Base-by-base conservation (phyloP, 1,140 invertebrate genomes). In the Archegozetes longisetosus region DNA sequence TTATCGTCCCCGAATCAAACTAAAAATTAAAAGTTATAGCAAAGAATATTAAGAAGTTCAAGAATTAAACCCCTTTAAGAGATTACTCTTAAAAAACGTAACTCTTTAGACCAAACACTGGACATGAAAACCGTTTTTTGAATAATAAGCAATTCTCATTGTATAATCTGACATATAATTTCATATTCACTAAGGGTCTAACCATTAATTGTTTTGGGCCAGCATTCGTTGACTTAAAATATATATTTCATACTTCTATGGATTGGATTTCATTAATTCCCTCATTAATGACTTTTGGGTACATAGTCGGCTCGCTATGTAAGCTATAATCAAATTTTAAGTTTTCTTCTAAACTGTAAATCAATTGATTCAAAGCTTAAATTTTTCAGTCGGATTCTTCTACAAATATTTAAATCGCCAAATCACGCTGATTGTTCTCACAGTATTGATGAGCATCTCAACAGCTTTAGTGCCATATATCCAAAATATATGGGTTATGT, bases 331-430 rank as follows among this genome's bases (percentile, higher is more conserved):
- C 17, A 40, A 40, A 9, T 9, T 9, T 40, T 40, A 40, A 40
- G 17, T 40, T 40, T 9, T 40, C 17, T 40, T 9, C 6, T 40
- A 40, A 9, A 9, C 17, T 40, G 6, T 40, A 40, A 9, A 40
- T 40, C 17, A 9, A 40, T 40, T 40, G 6, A 40, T 40, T 9
- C 6, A 40, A 40, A 40, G 17, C 6, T 40, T 40, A 40, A 40
- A 40, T 17, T 9, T 9, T 9, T 9, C 32, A 40, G 32, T 40
- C 32, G 57, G 57, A 9, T 26, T 2, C 13, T 14, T 58, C 1
- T 58, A 58, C 47, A 58, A 58, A 53, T 58, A 47, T 24, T 9
- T 58, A 9, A 58, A 58, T 51, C 46, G 57, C n/a, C 57, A 58
- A 40, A 20, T 58, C 1, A 24, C 24, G 12, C 12, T 58, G n/a